Percentiles rank a stretch among this genome's conserved stretches.
Conservation (phyloP, 2,888 invertebrate genomes). For the Noctuana brunneofusca region DNA sequence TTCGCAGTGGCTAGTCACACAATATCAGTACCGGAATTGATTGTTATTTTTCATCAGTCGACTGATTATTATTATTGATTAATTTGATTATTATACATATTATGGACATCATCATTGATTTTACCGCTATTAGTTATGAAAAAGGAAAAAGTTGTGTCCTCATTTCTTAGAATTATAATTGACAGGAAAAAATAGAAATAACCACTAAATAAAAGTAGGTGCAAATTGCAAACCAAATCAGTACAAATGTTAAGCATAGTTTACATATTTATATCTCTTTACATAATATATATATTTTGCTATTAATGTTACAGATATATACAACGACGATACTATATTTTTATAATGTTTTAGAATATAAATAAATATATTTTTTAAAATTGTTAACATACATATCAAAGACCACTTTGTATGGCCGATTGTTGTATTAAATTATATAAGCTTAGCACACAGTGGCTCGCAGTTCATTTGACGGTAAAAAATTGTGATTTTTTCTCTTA, state of each 20-base stretch:
- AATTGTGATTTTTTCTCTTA: background rate
- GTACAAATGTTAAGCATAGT: conserved; percentile 58
- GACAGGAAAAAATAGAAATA: background rate
- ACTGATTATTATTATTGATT: conserved; percentile 5
- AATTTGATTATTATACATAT: no score
- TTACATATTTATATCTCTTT: conserved; percentile 42
- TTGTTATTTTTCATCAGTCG: conserved; percentile 3
- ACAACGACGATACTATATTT: conserved; percentile 78
- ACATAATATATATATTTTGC: conserved; percentile 45
- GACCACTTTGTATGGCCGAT: conserved; percentile 48
- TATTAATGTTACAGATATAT: conserved; percentile 64
- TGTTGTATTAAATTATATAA: conserved; percentile 19
- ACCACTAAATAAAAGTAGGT: background rate
- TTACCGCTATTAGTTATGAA: background rate
- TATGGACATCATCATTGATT: background rate
- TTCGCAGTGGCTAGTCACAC: conserved; percentile 64
- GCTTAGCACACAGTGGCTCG: background rate
- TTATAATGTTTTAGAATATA: conserved; percentile 64
- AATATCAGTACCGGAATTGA: conserved; percentile 57
- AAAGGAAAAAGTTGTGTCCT: background rate
- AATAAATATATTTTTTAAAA: conserved; percentile 46
- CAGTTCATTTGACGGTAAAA: background rate
- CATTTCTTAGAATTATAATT: background rate
- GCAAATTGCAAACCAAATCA: conserved; percentile 51
- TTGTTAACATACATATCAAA: conserved; percentile 66